Percentiles rank a stretch among this genome's conserved stretches.
phyloP scores from a whole-genome alignment of 35 echinoderm and acorn worm species.

The Holothuria glaberrima region DNA sequence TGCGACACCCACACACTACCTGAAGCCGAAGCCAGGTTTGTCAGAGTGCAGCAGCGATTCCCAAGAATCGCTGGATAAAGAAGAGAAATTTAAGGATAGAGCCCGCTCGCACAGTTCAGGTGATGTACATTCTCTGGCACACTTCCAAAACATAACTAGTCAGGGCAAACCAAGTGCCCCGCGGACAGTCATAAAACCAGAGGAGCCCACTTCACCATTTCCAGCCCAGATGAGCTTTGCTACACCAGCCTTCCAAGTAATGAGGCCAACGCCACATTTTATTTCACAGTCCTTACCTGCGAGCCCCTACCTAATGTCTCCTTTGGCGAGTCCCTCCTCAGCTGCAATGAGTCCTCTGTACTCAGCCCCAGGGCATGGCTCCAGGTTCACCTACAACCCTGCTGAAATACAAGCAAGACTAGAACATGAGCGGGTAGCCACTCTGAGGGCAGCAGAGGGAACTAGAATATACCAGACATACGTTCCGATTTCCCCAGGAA shows the following conservation, averaged over 20 bases:
- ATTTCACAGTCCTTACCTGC: slow-evolving; percentile 94
- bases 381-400: slow-evolving; percentile 90
- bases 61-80: slow-evolving; percentile 72
- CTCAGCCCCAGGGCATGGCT: slow-evolving; percentile 62
- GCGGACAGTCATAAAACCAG: slow-evolving; percentile 12
- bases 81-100: slow-evolving; percentile 57
- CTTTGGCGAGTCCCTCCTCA: slow-evolving; percentile 80
- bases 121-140: slow-evolving; percentile 64
- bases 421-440: slow-evolving; percentile 82
- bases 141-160: slow-evolving; percentile 31
- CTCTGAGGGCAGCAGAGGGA: slow-evolving; percentile 69
- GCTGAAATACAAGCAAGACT: slow-evolving; percentile 85
- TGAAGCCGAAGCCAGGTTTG: slow-evolving; percentile 64
- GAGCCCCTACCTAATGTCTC: slow-evolving; percentile 85
- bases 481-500: slow-evolving; percentile 75
- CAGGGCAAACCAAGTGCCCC: slow-evolving; percentile 40
- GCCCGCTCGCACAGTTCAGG: slow-evolving; percentile 86
- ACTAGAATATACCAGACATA: slow-evolving; percentile 55
- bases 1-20: slow-evolving; percentile 53
- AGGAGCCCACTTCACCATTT: slow-evolving; percentile 41
- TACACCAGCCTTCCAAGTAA: slow-evolving; percentile 64
- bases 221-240: slow-evolving; percentile 24
- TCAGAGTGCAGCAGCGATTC: slow-evolving; percentile 86
- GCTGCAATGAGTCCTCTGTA: slow-evolving; percentile 80
- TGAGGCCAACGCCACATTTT: slow-evolving; percentile 66